Conservation (phyloP, 2,113 vertebrate species). For the Dascyllus trimaculatus region DNA sequence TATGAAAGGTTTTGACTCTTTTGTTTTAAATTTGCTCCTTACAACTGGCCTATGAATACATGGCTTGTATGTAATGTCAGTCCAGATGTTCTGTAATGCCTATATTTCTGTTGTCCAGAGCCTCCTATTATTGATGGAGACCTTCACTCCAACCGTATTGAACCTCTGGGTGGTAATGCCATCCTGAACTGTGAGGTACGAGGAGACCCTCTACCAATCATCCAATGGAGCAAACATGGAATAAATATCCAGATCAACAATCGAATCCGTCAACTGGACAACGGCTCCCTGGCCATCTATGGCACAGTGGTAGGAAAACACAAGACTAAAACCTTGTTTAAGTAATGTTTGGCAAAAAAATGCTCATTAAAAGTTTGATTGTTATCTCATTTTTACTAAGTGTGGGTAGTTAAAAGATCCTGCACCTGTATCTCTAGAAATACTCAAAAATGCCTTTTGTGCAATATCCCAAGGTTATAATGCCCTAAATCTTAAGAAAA, state of each 20-base stretch:
- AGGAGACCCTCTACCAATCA: constrained; percentile 93
- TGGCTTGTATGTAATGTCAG: neutral
- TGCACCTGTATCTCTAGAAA: too few species aligned
- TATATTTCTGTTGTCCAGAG: constrained; percentile 80
- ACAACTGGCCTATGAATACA: neutral
- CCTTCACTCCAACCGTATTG: constrained; percentile 89
- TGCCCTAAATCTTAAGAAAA: too few species aligned
- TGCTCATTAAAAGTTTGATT: too few species aligned
- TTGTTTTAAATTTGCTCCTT: neutral
- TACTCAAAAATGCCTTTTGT: too few species aligned
- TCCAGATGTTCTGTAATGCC: neutral
- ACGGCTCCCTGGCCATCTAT: constrained; percentile 96
- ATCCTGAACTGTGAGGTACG: constrained; percentile 94
- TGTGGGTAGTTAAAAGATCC: too few species aligned
- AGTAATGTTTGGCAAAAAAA: too few species aligned
- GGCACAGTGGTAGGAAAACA: constrained; percentile 90
- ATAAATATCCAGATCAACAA: constrained; percentile 86
- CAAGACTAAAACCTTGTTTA: neutral
- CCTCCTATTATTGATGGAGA: constrained; percentile 95
- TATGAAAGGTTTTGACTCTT: neutral
- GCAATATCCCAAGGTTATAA: too few species aligned
- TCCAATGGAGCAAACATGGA: constrained; percentile 94
- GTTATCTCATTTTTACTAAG: too few species aligned
- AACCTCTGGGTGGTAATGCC: constrained; percentile 93
- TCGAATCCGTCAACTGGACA: constrained; percentile 90